phyloP scores from a whole-genome alignment of 1,140 invertebrate genomes.

The Drosophila carrolli region DNA sequence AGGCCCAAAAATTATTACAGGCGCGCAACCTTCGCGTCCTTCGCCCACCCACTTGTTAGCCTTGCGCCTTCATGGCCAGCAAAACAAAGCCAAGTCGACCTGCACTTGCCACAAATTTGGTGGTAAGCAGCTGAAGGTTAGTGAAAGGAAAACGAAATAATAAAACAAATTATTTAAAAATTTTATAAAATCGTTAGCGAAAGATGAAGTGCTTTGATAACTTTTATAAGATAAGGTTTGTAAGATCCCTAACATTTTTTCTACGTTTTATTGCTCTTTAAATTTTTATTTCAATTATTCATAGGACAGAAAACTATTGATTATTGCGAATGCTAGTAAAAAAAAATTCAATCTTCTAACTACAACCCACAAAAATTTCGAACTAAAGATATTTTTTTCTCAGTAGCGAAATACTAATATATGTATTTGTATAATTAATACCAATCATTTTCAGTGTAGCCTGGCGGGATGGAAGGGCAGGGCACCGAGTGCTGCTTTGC shows the following conservation, averaged over 20 bases:
- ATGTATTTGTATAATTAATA: too few relatives aligned
- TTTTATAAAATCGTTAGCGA: too few relatives aligned
- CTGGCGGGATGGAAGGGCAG: not conserved
- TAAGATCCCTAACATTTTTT: too few relatives aligned
- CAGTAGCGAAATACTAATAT: too few relatives aligned
- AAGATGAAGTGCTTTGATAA: too few relatives aligned
- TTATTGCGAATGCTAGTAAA: not conserved
- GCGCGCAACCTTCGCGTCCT: slow-evolving; percentile 39
- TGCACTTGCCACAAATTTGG: slow-evolving; percentile 11
- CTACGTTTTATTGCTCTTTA: too few relatives aligned
- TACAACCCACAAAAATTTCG: too few relatives aligned
- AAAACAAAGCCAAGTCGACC: slow-evolving; percentile 27
- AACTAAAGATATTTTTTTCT: too few relatives aligned
- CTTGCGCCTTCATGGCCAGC: slow-evolving; percentile 41
- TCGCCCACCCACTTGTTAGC: slow-evolving; percentile 38
- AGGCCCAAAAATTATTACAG: slow-evolving; percentile 52
- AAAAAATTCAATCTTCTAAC: too few relatives aligned
- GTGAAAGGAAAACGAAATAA: not conserved
- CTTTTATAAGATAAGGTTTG: too few relatives aligned
- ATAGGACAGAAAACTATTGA: not conserved
- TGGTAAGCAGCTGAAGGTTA: not conserved
- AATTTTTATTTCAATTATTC: not conserved
- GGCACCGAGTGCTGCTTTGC: slow-evolving; percentile 69
- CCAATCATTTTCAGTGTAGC: slow-evolving; percentile 15
- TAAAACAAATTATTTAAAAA: too few relatives aligned